Base-by-base conservation (phyloP, 1,140 invertebrate genomes). In the Conus ventricosus region DNA sequence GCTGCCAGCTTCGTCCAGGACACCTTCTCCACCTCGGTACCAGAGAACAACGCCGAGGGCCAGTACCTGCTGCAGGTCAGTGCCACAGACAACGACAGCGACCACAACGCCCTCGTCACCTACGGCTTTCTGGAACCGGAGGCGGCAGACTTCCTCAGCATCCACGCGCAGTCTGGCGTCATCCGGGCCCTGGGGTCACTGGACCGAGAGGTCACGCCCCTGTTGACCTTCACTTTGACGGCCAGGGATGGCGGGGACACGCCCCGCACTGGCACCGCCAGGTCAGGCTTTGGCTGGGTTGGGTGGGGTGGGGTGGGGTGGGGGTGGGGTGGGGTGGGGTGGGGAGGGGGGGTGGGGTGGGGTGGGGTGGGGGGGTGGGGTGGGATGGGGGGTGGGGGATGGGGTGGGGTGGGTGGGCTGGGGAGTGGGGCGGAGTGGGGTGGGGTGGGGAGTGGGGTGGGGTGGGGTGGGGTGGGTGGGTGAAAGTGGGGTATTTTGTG, bases 31-130 rank as follows among this genome's bases (percentile, higher is more conserved):
- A 87, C 81, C 8, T 80, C 86, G 85, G 97, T 98, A n/a, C 96
- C 96, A 91, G 93, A 94, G 81, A 91, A 93, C 84, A 84, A 80
- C 6, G 54, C 83, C 0, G 76, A 87, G 0, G 91, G 90, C 5
- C 89, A 91, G 39, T 84, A 80, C 54, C 89, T 93, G 5, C 96
- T 97, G 4, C 96, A 97, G 91, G 96, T 98, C 0, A 95, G 96
- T 75, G 98, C 98, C 5, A 96, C 97, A 81, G 98, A 99, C 94
- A 95, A 96, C 91, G 98, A 99, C 94, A 96, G 96, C 84, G 98
- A 97, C 4, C 96, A 96, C 84, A 98, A 98, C 88, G 90, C 87
- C 20, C 23, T 82, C 27, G 55, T 90, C n/a, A 76, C 67, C 2
- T 90, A 89, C 71, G 82, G 55, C 55, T 27, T 87, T 55, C 13